Evolutionary conservation across 2,888 invertebrate genomes (phyloP), one percentile per base, ranked within the genome.

Genomic region (Choreutis nemorana): DNA sequence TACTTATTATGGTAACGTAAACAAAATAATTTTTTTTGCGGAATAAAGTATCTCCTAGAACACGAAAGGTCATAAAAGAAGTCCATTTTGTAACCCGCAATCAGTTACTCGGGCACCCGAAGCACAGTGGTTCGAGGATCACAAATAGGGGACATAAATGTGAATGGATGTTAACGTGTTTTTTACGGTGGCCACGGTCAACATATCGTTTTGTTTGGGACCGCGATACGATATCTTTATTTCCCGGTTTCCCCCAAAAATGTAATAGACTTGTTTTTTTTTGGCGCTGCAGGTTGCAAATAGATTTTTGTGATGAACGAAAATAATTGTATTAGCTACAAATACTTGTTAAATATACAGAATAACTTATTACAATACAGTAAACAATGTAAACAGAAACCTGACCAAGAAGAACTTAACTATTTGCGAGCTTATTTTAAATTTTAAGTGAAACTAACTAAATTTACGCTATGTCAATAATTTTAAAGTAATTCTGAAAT

Each of bases 91-190:
- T 55, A 55, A 48, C 46, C 41, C 47, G 62, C 68, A 71, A 71
- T 72, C 67, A 67, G 68, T 66, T 64, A 70, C 66, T 20, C 13
- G 27, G 20, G 20, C n/a, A 20, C 20, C 48, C 48, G 48, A 51
- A 59, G 65, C 44, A 54, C 66, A 56, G 65, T 64, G 73, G 67
- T 55, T 60, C 53, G 55, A 38, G 35, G 48, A 49, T 47, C 53
- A 51, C 65, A 68, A 75, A 72, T 67, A 72, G 68, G 71, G 75
- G 71, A 56, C 57, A 68, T 65, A 72, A 73, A 77, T 65, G 65
- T 70, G 72, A 73, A 78, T 78, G 70, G 75, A 78, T 77, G 78
- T 73, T 77, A 78, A 78, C 77, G 77, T 72, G 77, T 73, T 77
- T 77, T 78, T 78, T 77, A 78, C 75, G 75, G 72, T 50, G 50